Percentiles rank a stretch among this genome's conserved stretches.
Evolutionary conservation across 37 sponge, comb jelly and placozoan genomes (phyloP).

Genomic region (Ianthella basta): DNA sequence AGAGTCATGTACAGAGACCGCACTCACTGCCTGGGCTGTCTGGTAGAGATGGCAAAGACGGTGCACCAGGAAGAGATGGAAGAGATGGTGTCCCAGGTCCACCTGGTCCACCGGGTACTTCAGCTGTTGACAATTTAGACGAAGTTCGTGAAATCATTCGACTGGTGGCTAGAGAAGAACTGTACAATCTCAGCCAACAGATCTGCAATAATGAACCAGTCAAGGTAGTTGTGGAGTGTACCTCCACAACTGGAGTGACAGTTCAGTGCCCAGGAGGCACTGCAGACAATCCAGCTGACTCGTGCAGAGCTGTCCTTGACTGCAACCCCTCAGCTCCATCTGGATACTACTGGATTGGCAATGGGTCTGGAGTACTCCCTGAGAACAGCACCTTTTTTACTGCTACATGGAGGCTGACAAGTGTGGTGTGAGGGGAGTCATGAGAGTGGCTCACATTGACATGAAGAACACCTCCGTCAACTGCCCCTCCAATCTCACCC

Average conservation of each 20-base stretch:
- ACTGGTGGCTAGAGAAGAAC: neutral
- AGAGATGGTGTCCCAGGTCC: neutral
- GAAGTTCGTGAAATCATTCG: neutral
- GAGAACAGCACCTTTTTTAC: too few species aligned
- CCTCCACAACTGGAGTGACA: neutral
- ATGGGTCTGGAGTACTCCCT: too few species aligned
- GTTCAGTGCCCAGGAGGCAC: neutral
- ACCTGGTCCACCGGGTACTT: neutral
- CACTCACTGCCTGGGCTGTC: neutral
- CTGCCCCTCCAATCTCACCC: neutral
- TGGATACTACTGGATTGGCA: slow-evolving; percentile 7
- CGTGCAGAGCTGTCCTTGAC: neutral
- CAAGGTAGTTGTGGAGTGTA: neutral
- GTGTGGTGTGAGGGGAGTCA: slow-evolving; percentile 26
- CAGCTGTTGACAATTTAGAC: neutral
- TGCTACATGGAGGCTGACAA: slow-evolving; percentile 25
- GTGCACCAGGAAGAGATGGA: slow-evolving; percentile 1
- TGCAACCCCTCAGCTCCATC: slow-evolving; percentile 1
- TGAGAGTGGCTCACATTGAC: slow-evolving; percentile 24
- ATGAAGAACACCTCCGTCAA: neutral
- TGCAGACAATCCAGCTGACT: neutral
- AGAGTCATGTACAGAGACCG: neutral
- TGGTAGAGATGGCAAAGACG: neutral
- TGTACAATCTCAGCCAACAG: too few species aligned
- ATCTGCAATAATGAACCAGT: too few species aligned